Evolutionary conservation across 2,113 vertebrate species (phyloP), one percentile per base, ranked within the genome.

Genomic region (Aplodontia rufa): DNA sequence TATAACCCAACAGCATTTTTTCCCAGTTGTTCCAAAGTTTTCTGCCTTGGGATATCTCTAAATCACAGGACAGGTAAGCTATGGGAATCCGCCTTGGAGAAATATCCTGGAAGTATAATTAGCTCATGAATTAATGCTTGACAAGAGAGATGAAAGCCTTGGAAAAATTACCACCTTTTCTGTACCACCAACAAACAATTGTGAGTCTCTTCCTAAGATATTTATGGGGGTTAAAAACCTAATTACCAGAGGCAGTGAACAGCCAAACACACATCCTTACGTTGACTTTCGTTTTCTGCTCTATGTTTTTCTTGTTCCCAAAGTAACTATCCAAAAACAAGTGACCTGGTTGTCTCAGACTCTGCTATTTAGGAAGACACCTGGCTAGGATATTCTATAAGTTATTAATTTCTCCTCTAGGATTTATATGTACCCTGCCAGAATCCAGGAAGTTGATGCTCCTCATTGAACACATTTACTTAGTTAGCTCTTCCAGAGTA

Each of bases 341-440:
- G 24, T 30, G 9, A 32, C 28, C 10, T 60, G 40, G 5, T 32
- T 62, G 2, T 58, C 60, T 64, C 49, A 30, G 7, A 28, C 20
- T 86, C 20, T 42, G 10, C 71, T 68, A 78, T 69, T 14, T 42
- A 10, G 17, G 22, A 10, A 42, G 24, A 71, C 3, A 45, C 4
- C 11, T 11, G 49, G 22, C n/a, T 60, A 60, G 19, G 49, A 26
- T 11, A 8, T 0, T 0, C 20, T 35, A 0, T 68, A 32, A 20
- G 20, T 30, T 55, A 8, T 37, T 19, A 76, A 1, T 26, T 53
- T 14, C 17, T 66, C 4, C 6, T 1, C 30, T 35, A 42, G 28
- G 35, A 69, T 12, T 66, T 30, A 58, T 2, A 26, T 16, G 24
- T 24, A 14, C 6, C 32, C 13, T 58, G 32, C 22, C 26, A 35